Evolutionary conservation across 2,797 vertebrate species (phyloP).

Genomic region (Buceros bicornis): DNA sequence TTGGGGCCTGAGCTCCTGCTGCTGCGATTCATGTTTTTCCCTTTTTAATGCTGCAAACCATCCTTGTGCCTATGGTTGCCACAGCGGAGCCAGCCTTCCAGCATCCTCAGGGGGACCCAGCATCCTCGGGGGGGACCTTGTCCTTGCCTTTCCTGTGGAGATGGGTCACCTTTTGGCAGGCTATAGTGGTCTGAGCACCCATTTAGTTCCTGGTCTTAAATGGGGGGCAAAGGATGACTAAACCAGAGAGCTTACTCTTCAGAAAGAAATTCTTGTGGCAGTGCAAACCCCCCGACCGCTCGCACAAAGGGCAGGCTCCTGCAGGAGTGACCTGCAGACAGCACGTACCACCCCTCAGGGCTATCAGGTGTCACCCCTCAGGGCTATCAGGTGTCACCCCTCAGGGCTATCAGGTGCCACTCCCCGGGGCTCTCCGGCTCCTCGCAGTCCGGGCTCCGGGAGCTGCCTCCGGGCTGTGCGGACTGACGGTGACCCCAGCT

Average conservation of each 20-base stretch:
- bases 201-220: background rate
- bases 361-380: no score
- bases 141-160: background rate
- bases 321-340: no score
- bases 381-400: no score
- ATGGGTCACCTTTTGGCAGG: background rate
- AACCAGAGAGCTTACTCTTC: background rate
- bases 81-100: background rate
- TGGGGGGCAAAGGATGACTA: background rate
- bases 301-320: no score
- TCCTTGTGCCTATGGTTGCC: background rate
- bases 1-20: background rate
- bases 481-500: no score
- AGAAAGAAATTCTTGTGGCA: background rate
- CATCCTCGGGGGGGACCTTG: background rate
- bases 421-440: no score
- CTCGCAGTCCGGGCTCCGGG: no score
- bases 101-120: background rate
- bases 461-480: no score
- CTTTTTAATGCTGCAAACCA: background rate
- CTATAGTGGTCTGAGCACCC: background rate
- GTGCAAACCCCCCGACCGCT: no score
- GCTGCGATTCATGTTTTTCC: rapidly evolving
- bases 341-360: no score
- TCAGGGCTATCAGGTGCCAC: no score